Percentiles rank a stretch among this genome's conserved stretches.
phyloP scores from a whole-genome alignment of 2,113 vertebrate species.

The Tetraodon nigroviridis region DNA sequence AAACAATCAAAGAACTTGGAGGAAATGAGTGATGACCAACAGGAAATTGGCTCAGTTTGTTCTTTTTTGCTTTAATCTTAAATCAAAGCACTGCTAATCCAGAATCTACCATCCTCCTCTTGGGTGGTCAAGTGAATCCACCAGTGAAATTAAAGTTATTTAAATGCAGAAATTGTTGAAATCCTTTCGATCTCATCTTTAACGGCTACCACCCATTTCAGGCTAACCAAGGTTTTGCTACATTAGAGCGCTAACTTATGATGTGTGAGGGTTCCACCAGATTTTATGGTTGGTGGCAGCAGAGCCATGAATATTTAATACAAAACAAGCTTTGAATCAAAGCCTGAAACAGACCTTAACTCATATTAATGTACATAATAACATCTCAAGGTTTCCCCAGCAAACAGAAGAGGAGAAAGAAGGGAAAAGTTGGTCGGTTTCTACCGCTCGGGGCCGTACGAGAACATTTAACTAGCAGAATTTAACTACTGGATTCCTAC shows the following conservation, averaged over 20 bases:
- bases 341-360: constrained; percentile 32
- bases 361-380: constrained; percentile 38
- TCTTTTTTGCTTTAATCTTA: no score
- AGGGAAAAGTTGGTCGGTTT: constrained; percentile 46
- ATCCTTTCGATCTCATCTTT: no score
- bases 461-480: constrained; percentile 67
- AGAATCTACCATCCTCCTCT: no score
- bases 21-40: no score
- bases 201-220: no score
- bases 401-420: constrained; percentile 42
- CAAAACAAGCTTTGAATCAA: constrained; percentile 16
- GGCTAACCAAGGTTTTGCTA: neutral
- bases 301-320: constrained; percentile 16
- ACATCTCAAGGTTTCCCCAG: constrained; percentile 37
- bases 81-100: no score
- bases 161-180: no score
- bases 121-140: no score
- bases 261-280: constrained; percentile 14
- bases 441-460: constrained; percentile 66
- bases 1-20: no score
- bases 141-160: no score
- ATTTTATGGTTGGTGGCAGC: neutral
- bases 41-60: no score
- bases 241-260: constrained; percentile 22
- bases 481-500: constrained; percentile 69